Evolutionary conservation across 2,888 invertebrate species (phyloP).

Genomic region (Germaria angustata): DNA sequence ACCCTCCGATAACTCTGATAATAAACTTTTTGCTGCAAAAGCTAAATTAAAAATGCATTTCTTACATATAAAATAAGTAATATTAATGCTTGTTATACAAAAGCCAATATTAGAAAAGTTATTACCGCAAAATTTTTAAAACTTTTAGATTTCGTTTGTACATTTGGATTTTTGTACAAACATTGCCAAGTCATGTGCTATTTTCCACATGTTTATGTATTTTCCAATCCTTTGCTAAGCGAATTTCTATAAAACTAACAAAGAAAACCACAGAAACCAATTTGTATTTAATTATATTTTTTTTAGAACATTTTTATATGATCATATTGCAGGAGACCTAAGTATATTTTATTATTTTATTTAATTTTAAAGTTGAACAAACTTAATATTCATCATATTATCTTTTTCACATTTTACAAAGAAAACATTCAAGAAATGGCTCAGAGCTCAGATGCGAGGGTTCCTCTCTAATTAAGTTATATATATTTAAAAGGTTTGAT

Average conservation of each 20-base stretch:
- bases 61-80: no score
- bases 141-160: slow-evolving; percentile 71
- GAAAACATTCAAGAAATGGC: no score
- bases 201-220: not conserved
- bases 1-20: no score
- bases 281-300: slow-evolving; percentile 34
- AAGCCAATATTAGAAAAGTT: no score
- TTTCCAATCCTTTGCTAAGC: slow-evolving; percentile 7
- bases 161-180: not conserved
- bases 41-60: no score
- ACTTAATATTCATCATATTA: slow-evolving; percentile 16
- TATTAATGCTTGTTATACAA: no score
- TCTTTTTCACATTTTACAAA: not conserved
- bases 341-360: slow-evolving; percentile 48
- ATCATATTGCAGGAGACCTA: slow-evolving; percentile 20
- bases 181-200: not conserved
- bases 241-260: slow-evolving; percentile 16
- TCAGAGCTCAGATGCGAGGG: no score
- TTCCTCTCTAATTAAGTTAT: no score
- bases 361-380: slow-evolving; percentile 55
- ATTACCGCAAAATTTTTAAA: slow-evolving; percentile 80
- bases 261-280: not conserved
- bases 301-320: not conserved
- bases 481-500: no score
- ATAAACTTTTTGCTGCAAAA: no score